Evolutionary conservation across 2,113 vertebrate genomes (phyloP).

Genomic region (Ctenodactylus gundi): DNA sequence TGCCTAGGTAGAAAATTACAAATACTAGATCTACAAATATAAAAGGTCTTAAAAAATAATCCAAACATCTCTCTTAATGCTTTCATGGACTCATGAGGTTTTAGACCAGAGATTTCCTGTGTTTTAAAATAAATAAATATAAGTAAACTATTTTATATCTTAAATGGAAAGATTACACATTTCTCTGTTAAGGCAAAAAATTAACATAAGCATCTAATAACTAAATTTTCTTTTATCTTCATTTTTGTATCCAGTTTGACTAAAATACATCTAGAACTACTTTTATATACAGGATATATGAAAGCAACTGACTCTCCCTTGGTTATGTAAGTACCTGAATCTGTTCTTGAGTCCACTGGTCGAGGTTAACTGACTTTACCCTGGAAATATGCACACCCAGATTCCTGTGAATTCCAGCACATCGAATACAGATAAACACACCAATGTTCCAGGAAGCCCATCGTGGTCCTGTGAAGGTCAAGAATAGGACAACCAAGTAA

Average conservation of each 20-base stretch:
- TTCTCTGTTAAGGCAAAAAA: not conserved
- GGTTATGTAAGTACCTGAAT: conserved; percentile 89
- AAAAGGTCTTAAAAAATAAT: conserved; percentile 26
- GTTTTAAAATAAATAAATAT: not conserved
- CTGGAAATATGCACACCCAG: conserved; percentile 98
- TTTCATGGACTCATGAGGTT: not conserved
- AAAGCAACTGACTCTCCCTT: not conserved
- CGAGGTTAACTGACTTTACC: conserved; percentile 98
- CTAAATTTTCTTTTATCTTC: conserved; percentile 15
- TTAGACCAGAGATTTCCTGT: not conserved
- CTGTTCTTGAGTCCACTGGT: conserved; percentile 99
- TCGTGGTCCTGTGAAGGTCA: conserved; percentile 90
- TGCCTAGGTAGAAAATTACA: conserved; percentile 36
- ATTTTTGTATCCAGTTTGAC: not conserved
- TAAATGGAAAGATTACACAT: not conserved
- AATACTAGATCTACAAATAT: conserved; percentile 27
- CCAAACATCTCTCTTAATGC: not conserved
- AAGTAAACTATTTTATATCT: not conserved
- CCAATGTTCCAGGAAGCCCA: conserved; percentile 99
- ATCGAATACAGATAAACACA: conserved; percentile 98
- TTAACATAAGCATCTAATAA: not conserved
- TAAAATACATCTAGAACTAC: not conserved
- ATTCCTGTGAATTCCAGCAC: conserved; percentile 98
- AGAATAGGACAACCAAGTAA: not conserved
- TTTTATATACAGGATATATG: not conserved